A percentile compares a stretch with the other conserved stretches of the same genome.
Conservation (phyloP, 2,797 vertebrate genomes). For the Pangasius djambal region DNA sequence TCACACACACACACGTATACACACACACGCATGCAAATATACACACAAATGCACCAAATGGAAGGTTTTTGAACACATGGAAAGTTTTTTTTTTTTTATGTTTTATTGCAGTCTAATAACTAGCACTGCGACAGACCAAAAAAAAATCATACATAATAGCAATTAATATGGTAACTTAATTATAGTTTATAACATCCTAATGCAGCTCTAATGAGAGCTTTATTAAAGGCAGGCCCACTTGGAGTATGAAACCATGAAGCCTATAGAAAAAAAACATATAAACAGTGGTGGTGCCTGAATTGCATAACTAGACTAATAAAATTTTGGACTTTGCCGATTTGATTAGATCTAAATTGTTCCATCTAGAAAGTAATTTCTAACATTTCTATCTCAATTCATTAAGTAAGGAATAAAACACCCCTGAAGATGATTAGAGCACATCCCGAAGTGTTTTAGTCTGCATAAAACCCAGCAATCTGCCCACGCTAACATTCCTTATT, state of each 20-base stretch:
- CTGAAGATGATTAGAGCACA: background rate
- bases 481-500: no score
- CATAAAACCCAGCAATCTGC: background rate
- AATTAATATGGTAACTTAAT: background rate
- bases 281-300: background rate
- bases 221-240: background rate
- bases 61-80: no score
- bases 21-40: background rate
- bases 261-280: background rate
- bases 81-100: background rate
- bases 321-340: background rate
- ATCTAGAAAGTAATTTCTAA: background rate
- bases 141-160: background rate
- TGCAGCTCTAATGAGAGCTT: background rate
- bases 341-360: background rate
- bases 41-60: background rate
- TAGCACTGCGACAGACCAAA: background rate
- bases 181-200: background rate
- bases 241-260: background rate
- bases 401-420: background rate
- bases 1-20: constrained; percentile 12
- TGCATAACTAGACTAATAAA: background rate
- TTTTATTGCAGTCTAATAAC: background rate
- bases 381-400: background rate
- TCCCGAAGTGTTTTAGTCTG: background rate